Evolutionary conservation across 2,888 invertebrate genomes (phyloP).

Genomic region (Druceiella hillmani): DNA sequence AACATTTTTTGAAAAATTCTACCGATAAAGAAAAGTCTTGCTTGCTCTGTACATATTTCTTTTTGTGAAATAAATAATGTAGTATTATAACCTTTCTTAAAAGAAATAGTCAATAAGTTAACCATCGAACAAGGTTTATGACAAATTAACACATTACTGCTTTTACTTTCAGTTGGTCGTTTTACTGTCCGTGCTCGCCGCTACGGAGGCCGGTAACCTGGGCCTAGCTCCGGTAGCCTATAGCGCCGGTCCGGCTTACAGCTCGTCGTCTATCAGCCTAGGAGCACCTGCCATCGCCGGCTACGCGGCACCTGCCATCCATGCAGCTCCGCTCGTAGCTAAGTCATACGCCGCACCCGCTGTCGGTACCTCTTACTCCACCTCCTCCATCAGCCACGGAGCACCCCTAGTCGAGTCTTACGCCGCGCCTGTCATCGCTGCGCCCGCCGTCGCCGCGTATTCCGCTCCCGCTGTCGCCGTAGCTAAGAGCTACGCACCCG

Average conservation of each 20-base stretch:
- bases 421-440: constrained; percentile 32
- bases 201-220: constrained; percentile 55
- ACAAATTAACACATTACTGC: too few species aligned
- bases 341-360: constrained; percentile 28
- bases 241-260: constrained; percentile 34
- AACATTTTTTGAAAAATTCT: too few species aligned
- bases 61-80: too few species aligned
- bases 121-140: too few species aligned
- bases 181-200: constrained; percentile 53
- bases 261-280: constrained; percentile 23
- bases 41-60: too few species aligned
- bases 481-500: background rate
- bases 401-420: constrained; percentile 28
- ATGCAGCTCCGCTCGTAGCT: constrained; percentile 27
- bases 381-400: constrained; percentile 19
- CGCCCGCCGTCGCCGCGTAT: constrained; percentile 33
- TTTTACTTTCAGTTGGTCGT: constrained; percentile 43
- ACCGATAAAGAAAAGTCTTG: too few species aligned
- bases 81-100: too few species aligned
- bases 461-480: constrained; percentile 27
- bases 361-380: constrained; percentile 21
- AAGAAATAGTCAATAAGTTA: too few species aligned
- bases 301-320: constrained; percentile 24
- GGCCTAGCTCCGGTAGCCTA: constrained; percentile 43
- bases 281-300: constrained; percentile 28